phyloP scores from a whole-genome alignment of 2,888 invertebrate genomes.

The Stictocephala bisonia region DNA sequence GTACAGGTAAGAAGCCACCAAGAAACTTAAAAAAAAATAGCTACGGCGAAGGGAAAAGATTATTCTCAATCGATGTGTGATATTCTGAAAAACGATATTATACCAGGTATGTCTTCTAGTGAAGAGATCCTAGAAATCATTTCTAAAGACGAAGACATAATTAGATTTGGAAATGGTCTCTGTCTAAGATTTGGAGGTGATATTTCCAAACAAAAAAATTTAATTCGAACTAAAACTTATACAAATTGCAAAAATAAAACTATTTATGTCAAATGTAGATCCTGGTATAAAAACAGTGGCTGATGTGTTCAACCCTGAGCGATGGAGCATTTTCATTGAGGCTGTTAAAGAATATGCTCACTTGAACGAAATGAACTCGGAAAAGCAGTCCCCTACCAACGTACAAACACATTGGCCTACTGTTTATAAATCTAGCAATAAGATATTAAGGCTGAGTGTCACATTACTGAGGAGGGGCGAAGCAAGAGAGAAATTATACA shows the following conservation, averaged over 20 bases:
- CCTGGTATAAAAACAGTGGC: not conserved
- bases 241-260: not conserved
- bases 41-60: not conserved
- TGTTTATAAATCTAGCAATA: not conserved
- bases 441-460: slow-evolving; percentile 1
- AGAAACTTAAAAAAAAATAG: not conserved
- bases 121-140: not conserved
- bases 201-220: not conserved
- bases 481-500: not conserved
- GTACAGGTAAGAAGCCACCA: not conserved
- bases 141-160: not conserved
- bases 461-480: too few relatives aligned
- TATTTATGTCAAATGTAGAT: not conserved
- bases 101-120: not conserved
- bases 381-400: not conserved
- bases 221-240: not conserved
- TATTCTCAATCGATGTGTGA: not conserved
- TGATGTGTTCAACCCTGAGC: not conserved
- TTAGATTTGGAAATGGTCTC: not conserved
- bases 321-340: not conserved
- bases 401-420: not conserved
- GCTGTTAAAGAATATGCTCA: not conserved
- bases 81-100: not conserved
- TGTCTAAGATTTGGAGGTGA: slow-evolving; percentile 1
- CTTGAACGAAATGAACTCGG: not conserved